Evolutionary conservation across 2,888 invertebrate genomes (phyloP), one percentile per base, ranked within the genome.

Genomic region (Lepeophtheirus nordmannii): DNA sequence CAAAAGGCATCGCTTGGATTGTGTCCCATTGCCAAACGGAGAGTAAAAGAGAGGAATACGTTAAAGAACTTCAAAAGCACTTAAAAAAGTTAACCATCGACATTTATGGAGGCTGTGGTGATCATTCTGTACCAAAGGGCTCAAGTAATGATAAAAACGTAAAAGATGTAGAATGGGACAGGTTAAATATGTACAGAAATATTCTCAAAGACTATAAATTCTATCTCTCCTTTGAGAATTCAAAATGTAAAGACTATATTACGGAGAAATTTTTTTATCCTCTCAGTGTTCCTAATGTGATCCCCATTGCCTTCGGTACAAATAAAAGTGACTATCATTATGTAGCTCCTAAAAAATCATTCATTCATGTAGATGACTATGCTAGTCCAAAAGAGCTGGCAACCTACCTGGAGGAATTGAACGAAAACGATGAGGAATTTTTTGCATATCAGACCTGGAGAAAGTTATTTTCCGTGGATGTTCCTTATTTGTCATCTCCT

Each of bases 171-270:
- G 53, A 46, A 37, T n/a, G 12, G 14, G 37, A 30, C 1, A 22
- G 61, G 11, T 37, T 30, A n/a, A 61, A 61, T 5, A 12, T 37
- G 23, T 67, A 68, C 37, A 20, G 39, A n/a, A 58, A 62, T 40
- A 22, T 70, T 17, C 67, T 68, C 10, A 68, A 68, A 30, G 58
- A 68, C 7, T 73, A 74, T 68, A 72, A 71, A 59, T 74, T 72
- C 64, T 73, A 72, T 67, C 67, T 74, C 14, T 70, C 72, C 5
- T 73, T 73, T 46, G 73, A 73, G 68, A 73, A 73, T 68, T 71
- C 71, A 1, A 61, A 72, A 9, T 74, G 74, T 68, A 67, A 68
- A 17, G 72, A 74, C 67, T 74, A 74, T 68, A 70, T 74, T 1
- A 73, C 73, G 0, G 74, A 74, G 65, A 74, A 74, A 59, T 69